phyloP scores from a whole-genome alignment of 2,888 invertebrate genomes.

The Acrobeloides nanus region DNA sequence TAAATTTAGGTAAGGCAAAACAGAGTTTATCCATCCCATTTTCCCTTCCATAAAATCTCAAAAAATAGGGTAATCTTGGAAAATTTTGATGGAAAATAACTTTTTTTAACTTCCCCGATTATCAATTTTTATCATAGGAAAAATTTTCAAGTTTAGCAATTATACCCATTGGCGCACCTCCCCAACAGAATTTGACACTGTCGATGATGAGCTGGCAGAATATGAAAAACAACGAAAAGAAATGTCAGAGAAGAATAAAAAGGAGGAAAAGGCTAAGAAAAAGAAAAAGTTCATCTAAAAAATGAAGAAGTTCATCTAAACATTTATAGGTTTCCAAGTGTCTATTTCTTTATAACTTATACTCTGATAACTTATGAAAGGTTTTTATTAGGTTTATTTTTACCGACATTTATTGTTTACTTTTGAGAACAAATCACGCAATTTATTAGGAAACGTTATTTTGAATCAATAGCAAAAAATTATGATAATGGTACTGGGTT shows the following conservation, averaged over 20 bases:
- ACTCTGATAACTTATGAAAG: no score
- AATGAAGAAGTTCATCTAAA: background rate
- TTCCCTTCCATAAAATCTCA: no score
- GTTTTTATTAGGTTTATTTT: no score
- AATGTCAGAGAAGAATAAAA: slow-evolving; percentile 11
- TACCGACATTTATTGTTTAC: no score
- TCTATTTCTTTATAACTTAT: no score
- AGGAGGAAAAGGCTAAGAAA: background rate
- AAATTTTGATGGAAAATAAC: background rate
- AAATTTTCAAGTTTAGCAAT: slow-evolving; percentile 9
- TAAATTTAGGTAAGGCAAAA: background rate
- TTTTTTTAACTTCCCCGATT: slow-evolving; percentile 3
- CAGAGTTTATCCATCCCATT: background rate
- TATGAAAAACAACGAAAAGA: slow-evolving; percentile 32
- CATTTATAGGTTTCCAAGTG: no score
- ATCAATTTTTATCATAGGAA: background rate
- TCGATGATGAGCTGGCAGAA: slow-evolving; percentile 25
- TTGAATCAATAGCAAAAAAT: no score
- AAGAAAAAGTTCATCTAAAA: background rate
- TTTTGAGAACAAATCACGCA: no score
- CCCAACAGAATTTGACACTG: slow-evolving; percentile 7
- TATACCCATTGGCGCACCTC: slow-evolving; percentile 22
- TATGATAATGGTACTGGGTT: no score
- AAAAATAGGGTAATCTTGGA: background rate
- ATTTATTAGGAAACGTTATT: no score